phyloP scores from a whole-genome alignment of 2,113 vertebrate species.

The Laticauda colubrina region DNA sequence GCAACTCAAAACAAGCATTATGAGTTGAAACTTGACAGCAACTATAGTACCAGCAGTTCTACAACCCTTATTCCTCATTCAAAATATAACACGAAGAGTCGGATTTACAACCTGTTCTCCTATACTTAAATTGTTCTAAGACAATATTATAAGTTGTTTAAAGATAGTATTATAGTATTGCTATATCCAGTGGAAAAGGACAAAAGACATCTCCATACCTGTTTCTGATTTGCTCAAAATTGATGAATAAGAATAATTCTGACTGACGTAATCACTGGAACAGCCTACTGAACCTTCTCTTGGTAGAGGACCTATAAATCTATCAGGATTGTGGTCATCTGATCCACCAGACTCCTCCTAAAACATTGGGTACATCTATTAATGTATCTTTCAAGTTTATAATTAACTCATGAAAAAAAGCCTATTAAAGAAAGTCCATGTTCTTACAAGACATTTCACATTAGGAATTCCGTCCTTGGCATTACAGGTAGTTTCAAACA shows the following conservation, averaged over 20 bases:
- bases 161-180: background rate
- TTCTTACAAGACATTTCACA: background rate
- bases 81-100: background rate
- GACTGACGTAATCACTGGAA: slow-evolving; percentile 89
- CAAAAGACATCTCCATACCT: slow-evolving; percentile 68
- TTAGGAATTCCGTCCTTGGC: background rate
- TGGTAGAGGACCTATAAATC: slow-evolving; percentile 90
- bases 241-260: slow-evolving; percentile 93
- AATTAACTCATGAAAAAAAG: background rate
- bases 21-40: background rate
- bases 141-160: background rate
- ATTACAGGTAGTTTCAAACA: background rate
- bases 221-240: slow-evolving; percentile 97
- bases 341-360: slow-evolving; percentile 86
- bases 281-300: slow-evolving; percentile 85
- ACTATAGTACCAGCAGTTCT: background rate
- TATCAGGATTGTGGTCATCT: slow-evolving; percentile 85
- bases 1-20: too few relatives aligned
- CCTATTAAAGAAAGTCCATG: background rate
- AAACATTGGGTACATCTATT: slow-evolving; percentile 32
- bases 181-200: background rate
- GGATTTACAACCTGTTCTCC: background rate
- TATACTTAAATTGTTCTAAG: background rate
- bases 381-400: background rate
- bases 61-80: too few relatives aligned